Evolutionary conservation across 2,888 invertebrate genomes (phyloP), one percentile per base, ranked within the genome.

Genomic region (Ormyrus nitidulus): DNA sequence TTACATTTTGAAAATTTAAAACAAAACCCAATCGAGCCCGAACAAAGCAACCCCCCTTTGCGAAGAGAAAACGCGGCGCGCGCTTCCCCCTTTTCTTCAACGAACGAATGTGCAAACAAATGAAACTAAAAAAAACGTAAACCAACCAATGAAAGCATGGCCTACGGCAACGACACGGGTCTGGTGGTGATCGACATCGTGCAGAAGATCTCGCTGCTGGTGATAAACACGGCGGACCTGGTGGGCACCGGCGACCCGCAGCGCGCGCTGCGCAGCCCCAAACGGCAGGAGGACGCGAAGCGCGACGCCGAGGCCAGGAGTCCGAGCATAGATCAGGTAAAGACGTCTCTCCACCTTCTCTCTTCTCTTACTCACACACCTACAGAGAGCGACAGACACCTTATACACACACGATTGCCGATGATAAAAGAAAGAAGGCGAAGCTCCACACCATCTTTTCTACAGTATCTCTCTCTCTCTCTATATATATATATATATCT

Each of bases 91-190:
- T 19, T 19, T 19, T 19, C 19, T 19, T 13, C 5, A 70, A 71
- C 49, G 44, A 59, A 59, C 10, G 8, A 69, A 5, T 10, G 7
- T 62, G 13, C 19, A 19, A 62, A 62, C n/a, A 62, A 13, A 49
- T 2, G 6, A 68, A 68, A 44, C 11, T 6, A 68, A 44, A 68
- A 68, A 49, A 73, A 34, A 34, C 9, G 44, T 65, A 56, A 34
- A 34, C 34, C 34, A 34, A 34, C 34, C 34, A 34, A 34, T 3
- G 4, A 78, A 68, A 99, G 99, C 90, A 94, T 99, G 95, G 97
- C 98, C 88, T 99, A 98, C 93, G 99, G 99, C 88, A 98, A 97
- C 91, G 98, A 99, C 92, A 95, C 96, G 87, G 98, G 99, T 87
- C 93, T 99, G 91, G 98, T 97, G 90, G 95, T 99, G 91, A 94